phyloP scores from a whole-genome alignment of 2,888 invertebrate species.

The Druceiella hillmani region DNA sequence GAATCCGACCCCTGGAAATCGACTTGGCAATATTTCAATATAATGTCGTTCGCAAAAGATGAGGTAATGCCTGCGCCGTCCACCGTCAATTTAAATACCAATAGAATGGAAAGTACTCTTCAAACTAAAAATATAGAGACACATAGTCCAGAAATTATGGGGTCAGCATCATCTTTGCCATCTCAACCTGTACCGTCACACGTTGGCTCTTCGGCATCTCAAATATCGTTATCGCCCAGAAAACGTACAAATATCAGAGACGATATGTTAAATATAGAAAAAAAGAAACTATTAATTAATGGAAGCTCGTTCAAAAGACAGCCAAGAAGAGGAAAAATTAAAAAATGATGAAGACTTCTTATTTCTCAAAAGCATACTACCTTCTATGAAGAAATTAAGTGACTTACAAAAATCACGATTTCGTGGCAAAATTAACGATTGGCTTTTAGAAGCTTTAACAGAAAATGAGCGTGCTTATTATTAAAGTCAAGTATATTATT shows the following conservation, averaged over 20 bases:
- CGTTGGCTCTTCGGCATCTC: no score
- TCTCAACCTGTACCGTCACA: no score
- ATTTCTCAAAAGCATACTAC: slow-evolving; percentile 27
- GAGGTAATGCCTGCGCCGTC: not conserved
- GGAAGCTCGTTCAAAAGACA: slow-evolving; percentile 8
- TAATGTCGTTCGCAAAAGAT: not conserved
- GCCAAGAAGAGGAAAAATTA: slow-evolving; percentile 12
- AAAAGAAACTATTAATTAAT: not conserved
- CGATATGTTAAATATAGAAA: not conserved
- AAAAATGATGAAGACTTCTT: slow-evolving; percentile 26
- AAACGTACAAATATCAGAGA: no score
- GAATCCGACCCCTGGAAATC: not conserved
- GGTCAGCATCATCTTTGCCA: no score
- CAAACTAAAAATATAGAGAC: no score
- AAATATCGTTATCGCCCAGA: no score
- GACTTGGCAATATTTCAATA: slow-evolving; percentile 1
- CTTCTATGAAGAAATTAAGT: slow-evolving; percentile 24
- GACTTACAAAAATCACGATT: slow-evolving; percentile 28
- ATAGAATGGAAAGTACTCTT: no score
- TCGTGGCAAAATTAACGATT: slow-evolving; percentile 27
- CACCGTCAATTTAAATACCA: not conserved
- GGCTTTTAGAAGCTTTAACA: slow-evolving; percentile 25
- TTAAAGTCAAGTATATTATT: no score
- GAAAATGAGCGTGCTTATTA: no score
- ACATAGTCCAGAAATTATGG: no score